Conservation (phyloP, 1,140 invertebrate species). For the silkworm (Bombyx mori) region DNA sequence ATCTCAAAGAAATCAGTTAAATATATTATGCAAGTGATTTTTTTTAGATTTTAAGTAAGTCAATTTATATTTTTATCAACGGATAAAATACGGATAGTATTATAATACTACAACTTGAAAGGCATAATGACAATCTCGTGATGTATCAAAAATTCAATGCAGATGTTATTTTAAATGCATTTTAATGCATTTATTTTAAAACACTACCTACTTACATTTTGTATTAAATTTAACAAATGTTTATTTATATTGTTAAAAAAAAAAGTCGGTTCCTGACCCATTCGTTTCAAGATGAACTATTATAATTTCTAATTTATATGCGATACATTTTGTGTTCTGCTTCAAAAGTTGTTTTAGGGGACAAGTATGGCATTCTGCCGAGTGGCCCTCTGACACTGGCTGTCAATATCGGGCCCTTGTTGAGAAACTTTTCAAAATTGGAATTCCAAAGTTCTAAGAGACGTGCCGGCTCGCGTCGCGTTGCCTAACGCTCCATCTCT, state of each 20-base stretch:
- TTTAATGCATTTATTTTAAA: too few species aligned
- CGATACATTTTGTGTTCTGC: too few species aligned
- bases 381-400: slow-evolving; percentile 52
- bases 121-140: background rate
- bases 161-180: too few species aligned
- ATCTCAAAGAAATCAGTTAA: background rate
- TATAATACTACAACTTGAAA: background rate
- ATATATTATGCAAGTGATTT: background rate
- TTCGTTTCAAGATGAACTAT: too few species aligned
- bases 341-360: background rate
- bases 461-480: slow-evolving; percentile 54
- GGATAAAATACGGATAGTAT: background rate
- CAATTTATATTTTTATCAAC: background rate
- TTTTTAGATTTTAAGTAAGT: background rate
- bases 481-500: slow-evolving; percentile 52
- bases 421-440: slow-evolving; percentile 69
- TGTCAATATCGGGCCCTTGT: slow-evolving; percentile 61
- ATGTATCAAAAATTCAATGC: too few species aligned
- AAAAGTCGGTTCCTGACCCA: too few species aligned
- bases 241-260: too few species aligned
- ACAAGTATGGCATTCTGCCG: slow-evolving; percentile 31
- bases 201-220: too few species aligned
- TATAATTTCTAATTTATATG: too few species aligned
- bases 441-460: slow-evolving; percentile 63
- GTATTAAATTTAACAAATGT: too few species aligned